phyloP scores from a whole-genome alignment of 2,113 vertebrate genomes.

The Pao palembangensis region DNA sequence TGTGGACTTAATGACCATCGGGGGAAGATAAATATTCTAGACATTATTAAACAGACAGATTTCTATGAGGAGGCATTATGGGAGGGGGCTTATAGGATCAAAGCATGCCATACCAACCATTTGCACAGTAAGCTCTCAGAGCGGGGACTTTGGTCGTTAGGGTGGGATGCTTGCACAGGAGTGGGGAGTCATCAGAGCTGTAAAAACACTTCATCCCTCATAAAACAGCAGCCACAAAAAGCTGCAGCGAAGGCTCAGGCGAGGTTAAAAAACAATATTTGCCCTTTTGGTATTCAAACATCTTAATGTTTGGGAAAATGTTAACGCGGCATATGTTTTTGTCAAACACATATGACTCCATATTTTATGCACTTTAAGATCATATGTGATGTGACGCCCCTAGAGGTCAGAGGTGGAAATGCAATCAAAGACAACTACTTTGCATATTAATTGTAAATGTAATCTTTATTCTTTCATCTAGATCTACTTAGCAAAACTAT shows the following conservation, averaged over 20 bases:
- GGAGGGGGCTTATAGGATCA: conserved; percentile 35
- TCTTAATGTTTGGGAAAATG: conserved; percentile 8
- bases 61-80: conserved; percentile 16
- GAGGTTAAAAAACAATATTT: conserved; percentile 34
- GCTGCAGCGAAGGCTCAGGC: conserved; percentile 16
- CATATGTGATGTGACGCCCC: conserved; percentile 19
- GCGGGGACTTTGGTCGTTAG: conserved; percentile 45
- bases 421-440: background rate
- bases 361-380: conserved; percentile 2
- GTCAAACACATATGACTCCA: conserved; percentile 8
- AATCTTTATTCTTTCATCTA: no score
- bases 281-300: conserved; percentile 8
- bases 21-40: conserved; percentile 58
- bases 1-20: conserved; percentile 43
- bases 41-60: conserved; percentile 39
- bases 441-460: no score
- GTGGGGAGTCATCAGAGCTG: conserved; percentile 32
- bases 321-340: conserved; percentile 13
- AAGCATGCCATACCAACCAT: conserved; percentile 53
- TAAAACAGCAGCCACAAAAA: conserved; percentile 48
- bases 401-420: conserved; percentile 28
- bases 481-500: no score
- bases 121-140: conserved; percentile 37
- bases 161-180: conserved; percentile 31
- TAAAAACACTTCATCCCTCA: conserved; percentile 36